Evolutionary conservation across 2,797 vertebrate species (phyloP), one percentile per base, ranked within the genome.

Genomic region (Gephyroberyx darwinii): DNA sequence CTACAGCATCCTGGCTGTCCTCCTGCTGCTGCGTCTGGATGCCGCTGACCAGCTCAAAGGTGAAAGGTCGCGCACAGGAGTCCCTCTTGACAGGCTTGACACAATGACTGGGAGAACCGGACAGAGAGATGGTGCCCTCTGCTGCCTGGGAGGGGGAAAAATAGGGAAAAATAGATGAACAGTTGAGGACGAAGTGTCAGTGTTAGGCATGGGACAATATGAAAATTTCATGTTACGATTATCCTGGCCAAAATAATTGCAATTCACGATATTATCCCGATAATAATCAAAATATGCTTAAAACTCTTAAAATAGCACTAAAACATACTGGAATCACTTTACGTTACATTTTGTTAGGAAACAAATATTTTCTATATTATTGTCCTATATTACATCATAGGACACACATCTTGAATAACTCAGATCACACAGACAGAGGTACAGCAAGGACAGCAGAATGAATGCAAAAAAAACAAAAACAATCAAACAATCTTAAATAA

Each of bases 41-140:
- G 58, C 50, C 77, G 72, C 86, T 93, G 71, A 93, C 87, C 48
- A 95, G 87, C 86, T 95, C 94, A 75, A 95, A 93, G 65, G 94
- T 95, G 85, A 94, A 91, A 33, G 94, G 93, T 48, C 94, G 92
- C n/a, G 93, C 94, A 26, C 94, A 95, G 0, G 77, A 88, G 51
- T 94, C 93, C 47, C 93, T 91, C 51, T 87, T 88, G 0, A 94
- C 93, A 0, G 90, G 87, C 66, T 88, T 84, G 62, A 95, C 91
- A 30, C 77, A 80, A 54, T 69, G 90, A 59, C 86, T 87, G 69
- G 73, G 75, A 51, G 88, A 90, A 75, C 82, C 81, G 67, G 90
- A 86, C 71, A 95, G 84, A 67, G 83, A 89, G 35, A 95, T 73
- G 75, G 79, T 90, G 69, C 92, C 93, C 80, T 93, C 92, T 71